A percentile compares a stretch with the other conserved stretches of the same genome.
These are phyloP conservation scores for Diachasma alloeum DNA, from an alignment of 1,140 invertebrate genomes.

Conservation along the genomic window DNA sequence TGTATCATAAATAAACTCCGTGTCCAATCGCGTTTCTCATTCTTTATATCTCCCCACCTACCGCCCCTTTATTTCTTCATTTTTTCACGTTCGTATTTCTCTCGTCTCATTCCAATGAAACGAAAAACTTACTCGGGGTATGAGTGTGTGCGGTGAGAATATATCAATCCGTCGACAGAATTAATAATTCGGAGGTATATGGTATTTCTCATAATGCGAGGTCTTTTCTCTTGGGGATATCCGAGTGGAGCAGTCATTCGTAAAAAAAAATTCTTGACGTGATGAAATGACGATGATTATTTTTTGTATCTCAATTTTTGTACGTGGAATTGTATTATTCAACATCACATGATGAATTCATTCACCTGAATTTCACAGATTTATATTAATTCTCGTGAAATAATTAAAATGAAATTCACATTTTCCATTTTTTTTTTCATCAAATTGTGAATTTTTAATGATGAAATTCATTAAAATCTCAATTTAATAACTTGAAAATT, in stretches of 20 bases:
- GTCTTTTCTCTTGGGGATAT: background rate
- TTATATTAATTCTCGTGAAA: no score
- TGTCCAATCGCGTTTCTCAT: conserved; percentile 19
- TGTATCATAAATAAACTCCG: conserved; percentile 30
- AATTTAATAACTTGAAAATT: no score
- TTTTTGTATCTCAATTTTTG: no score
- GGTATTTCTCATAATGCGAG: background rate
- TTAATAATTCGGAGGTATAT: conserved; percentile 30
- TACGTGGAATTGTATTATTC: no score
- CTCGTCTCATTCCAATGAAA: conserved; percentile 8
- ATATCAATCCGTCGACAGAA: conserved; percentile 34
- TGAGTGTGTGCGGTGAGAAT: conserved; percentile 10
- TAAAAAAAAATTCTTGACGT: conserved; percentile 25
- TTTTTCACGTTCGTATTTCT: background rate
- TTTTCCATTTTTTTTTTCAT: no score
- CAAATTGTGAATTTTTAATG: no score
- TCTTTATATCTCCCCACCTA: background rate
- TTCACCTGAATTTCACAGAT: no score
- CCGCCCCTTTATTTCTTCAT: background rate
- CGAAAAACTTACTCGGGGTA: background rate
- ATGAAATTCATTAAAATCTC: no score
- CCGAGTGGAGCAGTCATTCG: background rate
- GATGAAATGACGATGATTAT: no score
- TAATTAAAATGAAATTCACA: no score
- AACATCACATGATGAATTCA: no score